These are phyloP conservation scores for Mareca penelope DNA, from an alignment of 2,797 vertebrate genomes.

Conservation along the genomic window DNA sequence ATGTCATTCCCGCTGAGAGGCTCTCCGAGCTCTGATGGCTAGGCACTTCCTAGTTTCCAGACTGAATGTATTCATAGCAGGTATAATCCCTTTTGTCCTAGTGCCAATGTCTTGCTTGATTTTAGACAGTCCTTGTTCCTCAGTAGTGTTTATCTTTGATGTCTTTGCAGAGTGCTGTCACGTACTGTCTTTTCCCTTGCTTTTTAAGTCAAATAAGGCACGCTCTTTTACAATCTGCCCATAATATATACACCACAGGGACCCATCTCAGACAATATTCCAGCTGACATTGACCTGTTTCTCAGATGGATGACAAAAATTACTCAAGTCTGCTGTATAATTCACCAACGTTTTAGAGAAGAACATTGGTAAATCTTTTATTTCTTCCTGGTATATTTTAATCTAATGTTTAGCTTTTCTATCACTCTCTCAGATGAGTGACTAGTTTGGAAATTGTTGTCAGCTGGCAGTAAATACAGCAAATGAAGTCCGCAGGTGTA, in stretches of 20 bases:
- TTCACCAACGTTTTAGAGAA: not conserved
- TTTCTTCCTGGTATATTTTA: not conserved
- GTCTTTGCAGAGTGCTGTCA: not conserved
- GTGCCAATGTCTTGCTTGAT: slow-evolving; percentile 40
- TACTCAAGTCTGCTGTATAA: not conserved
- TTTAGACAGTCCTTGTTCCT: slow-evolving; percentile 12
- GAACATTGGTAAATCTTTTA: not conserved
- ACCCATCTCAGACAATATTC: not conserved
- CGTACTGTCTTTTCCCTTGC: not conserved
- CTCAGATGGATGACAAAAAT: not conserved
- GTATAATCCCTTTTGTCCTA: slow-evolving; percentile 64
- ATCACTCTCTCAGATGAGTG: not conserved
- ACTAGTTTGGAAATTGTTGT: not conserved
- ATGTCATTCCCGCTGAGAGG: slow-evolving; percentile 55
- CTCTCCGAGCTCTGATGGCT: slow-evolving; percentile 31
- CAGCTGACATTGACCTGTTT: not conserved
- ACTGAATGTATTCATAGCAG: slow-evolving; percentile 46
- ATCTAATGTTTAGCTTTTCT: not conserved
- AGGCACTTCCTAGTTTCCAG: slow-evolving; percentile 26
- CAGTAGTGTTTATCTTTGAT: not conserved
- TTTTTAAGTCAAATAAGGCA: not conserved
- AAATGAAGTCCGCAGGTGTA: not conserved
- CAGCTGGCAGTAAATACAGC: not conserved
- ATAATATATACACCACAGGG: not conserved
- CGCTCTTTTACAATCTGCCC: not conserved